Evolutionary conservation across 2,888 invertebrate genomes (phyloP), one percentile per base, ranked within the genome.

Genomic region (Leuctra nigra): DNA sequence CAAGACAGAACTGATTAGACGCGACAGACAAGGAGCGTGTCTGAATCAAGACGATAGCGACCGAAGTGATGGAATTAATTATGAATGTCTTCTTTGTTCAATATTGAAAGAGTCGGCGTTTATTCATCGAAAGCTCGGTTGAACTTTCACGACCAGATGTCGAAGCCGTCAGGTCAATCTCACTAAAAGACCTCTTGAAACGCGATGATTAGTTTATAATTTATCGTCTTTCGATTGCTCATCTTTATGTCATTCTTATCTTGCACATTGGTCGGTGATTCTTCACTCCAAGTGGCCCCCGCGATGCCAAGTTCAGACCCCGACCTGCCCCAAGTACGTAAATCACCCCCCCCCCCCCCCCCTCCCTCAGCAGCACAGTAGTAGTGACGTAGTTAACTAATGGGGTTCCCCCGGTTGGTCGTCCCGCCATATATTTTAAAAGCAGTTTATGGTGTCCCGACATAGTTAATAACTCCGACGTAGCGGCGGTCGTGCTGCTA

Each of bases 241-340:
- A 7, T 29, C 29, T 29, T 29, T 29, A 29, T 29, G 11, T 11
- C 11, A 7, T 29, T 29, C 11, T 7, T 29, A 29, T 29, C n/a
- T n/a, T n/a, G n/a, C n/a, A n/a, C n/a, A n/a, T n/a, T n/a, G n/a
- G 11, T 7, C 20, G 50, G 23, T 20, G 35, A 50, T 50, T 35
- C 50, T 50, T 53, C 57, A 44, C 53, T 38, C 41, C 54, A 23
- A 50, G 50, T 47, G 25, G 39, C 23, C 59, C 48, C n/a, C 57
- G 53, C 61, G 36, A 55, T 60, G 57, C 59, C 46, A 59, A 56
- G 56, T 56, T 56, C 56, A 46, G 20, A 53, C 53, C 56, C 13
- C 53, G 59, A 59, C 59, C 59, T 57, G 39, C 59, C 59, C 33
- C 59, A 57, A 57, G 38, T 23, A 57, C 59, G 59, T 59, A 59